Evolutionary conservation across 2,113 vertebrate species (phyloP), one percentile per base, ranked within the genome.

Genomic region (Myxocyprinus asiaticus): DNA sequence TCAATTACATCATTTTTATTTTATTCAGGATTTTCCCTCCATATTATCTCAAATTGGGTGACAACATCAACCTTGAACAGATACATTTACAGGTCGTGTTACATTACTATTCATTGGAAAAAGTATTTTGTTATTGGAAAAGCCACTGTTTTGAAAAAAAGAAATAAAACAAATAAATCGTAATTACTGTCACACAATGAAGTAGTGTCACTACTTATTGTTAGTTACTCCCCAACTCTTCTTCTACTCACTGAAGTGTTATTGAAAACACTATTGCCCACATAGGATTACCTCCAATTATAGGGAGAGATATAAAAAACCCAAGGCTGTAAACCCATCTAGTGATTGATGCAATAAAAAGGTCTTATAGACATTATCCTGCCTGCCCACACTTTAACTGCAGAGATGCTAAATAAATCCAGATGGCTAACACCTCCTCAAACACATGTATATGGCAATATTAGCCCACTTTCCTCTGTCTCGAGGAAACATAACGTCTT

Each of bases 401-500:
- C 58, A 63, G 58, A 61, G 7, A 8, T 43, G 62, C 73, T 53
- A 76, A 65, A 65, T 76, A 65, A 64, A 76, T 65, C 14, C 48
- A 43, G 73, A 76, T 65, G 73, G 65, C 61, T 51, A 55, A 76
- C 61, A 10, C 59, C 72, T 75, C 72, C 72, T 50, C 17, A 50
- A 59, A 63, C 72, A 78, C 83, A 88, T 84, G 83, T 81, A 76
- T 81, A 86, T 80, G 4, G 63, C 72, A 74, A 78, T 67, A 79
- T 72, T 67, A 78, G 87, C 84, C 51, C 56, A 76, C 59, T 82
- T 58, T 53, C 65, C 22, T 33, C 43, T 4, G 48, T 45, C 59
- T 42, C 59, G 1, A 2, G 58, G 42, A 50, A 64, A 76, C 11
- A 7, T 53, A 42, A 53, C 10, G 5, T 48, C 71, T 63, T 42